These are phyloP conservation scores for Piprites chloris DNA, from an alignment of 2,113 vertebrate species.

Conservation along the genomic window DNA sequence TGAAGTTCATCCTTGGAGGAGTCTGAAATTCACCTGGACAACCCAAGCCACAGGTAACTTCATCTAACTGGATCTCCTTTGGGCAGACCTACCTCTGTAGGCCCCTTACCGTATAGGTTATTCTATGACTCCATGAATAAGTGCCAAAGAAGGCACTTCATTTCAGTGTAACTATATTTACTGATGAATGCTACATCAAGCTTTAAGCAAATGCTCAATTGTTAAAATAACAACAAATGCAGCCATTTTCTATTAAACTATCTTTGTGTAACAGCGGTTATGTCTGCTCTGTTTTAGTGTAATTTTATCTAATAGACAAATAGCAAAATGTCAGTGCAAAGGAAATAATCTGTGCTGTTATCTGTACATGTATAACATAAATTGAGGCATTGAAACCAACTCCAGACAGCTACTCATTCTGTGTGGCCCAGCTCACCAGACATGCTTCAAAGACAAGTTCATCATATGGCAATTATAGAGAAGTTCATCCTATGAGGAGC, in stretches of 20 bases:
- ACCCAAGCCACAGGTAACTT: background rate
- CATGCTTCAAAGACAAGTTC: background rate
- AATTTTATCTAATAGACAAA: background rate
- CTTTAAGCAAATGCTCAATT: background rate
- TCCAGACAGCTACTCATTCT: background rate
- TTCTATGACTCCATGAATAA: background rate
- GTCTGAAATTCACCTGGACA: background rate
- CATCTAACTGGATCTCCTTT: background rate
- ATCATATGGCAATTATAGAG: background rate
- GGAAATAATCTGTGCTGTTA: background rate
- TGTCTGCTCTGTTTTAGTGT: background rate
- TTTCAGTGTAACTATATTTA: background rate
- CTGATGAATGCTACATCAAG: background rate
- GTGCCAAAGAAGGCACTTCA: rapidly evolving
- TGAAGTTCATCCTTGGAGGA: background rate
- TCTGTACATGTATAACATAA: background rate
- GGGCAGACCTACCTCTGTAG: background rate
- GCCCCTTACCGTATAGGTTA: background rate
- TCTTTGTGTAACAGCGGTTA: background rate
- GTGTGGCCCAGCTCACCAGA: background rate
- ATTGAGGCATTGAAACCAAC: background rate
- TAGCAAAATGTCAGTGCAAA: background rate
- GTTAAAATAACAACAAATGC: background rate
- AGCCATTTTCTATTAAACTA: background rate
- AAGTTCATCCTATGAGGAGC: background rate